Evolutionary conservation across 1,140 invertebrate species (phyloP).

Genomic region (Scaptomyza hsui): DNA sequence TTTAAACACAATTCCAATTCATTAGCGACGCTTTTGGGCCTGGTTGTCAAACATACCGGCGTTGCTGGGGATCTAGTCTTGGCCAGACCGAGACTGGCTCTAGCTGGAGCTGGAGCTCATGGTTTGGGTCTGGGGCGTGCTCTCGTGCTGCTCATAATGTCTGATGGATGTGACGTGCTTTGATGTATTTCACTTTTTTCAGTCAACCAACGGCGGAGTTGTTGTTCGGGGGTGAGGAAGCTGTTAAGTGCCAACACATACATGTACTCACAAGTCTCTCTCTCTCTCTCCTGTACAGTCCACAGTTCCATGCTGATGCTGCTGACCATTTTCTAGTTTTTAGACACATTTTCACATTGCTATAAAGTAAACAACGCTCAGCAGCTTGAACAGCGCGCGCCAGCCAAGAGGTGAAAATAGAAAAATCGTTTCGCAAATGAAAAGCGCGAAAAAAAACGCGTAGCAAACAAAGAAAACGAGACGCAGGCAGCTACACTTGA

Average conservation of each 20-base stretch:
- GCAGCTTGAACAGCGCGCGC: constrained; percentile 15
- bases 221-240: constrained; percentile 12
- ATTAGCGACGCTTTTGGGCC: constrained; percentile 75
- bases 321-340: constrained; percentile 71
- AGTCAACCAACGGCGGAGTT: constrained; percentile 34
- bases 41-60: constrained; percentile 41
- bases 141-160: constrained; percentile 80
- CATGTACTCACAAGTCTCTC: neutral
- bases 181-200: constrained; percentile 78
- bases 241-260: constrained; percentile 75
- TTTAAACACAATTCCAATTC: constrained; percentile 75
- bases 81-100: constrained; percentile 29
- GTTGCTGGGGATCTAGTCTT: constrained; percentile 25
- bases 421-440: constrained; percentile 78
- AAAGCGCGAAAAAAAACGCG: constrained; percentile 76
- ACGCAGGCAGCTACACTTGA: constrained; percentile 28
- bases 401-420: constrained; percentile 65
- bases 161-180: constrained; percentile 80
- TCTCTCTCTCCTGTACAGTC: constrained; percentile 6
- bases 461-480: constrained; percentile 73
- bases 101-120: constrained; percentile 1
- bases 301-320: constrained; percentile 30
- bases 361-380: constrained; percentile 66
- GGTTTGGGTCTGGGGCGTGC: constrained; percentile 62
- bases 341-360: constrained; percentile 79